Evolutionary conservation across 2,888 invertebrate genomes (phyloP), one percentile per base, ranked within the genome.

Genomic region (Candidula unifasciata): DNA sequence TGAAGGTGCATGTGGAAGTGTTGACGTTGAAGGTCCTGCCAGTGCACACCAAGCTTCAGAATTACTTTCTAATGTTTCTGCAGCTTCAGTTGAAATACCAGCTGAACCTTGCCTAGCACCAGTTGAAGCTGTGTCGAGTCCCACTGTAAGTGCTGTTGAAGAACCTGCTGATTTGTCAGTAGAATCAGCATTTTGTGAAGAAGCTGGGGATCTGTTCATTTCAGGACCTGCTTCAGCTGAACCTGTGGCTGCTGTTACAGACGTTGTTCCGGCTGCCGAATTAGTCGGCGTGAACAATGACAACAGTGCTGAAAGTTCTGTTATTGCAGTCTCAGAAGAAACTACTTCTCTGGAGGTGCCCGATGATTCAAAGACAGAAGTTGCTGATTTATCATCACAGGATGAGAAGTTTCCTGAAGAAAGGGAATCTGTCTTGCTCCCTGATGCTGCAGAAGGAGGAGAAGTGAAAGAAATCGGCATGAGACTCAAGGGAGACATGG

Each of bases 401-500:
- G 54, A 13, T 74, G 16, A 10, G 27, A 21, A n/a, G 18, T 52
- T 27, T 21, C 24, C 30, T 64, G 27, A n/a, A 37, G 69, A 57
- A 35, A 60, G 1, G 21, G 66, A 54, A 18, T 8, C 44, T 44
- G 30, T 24, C 21, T 80, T 52, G 10, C 80, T 76, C 3, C 52
- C 69, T 37, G 77, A 80, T 16, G 79, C 68, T 37, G 71, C 33
- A 33, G 76, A 76, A 18, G 87, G 80, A 66, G 93, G 94, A 91
- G 91, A 90, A 82, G 89, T 77, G 69, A 84, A 85, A 27, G 89
- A 90, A 44, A 57, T 92, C 37, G 88, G 88, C 74, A 91, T 90
- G 30, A 90, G 89, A 79, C 89, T 90, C 44, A 92, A 90, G 82
- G 92, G 91, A 66, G 93, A 92, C 85, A 88, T 91, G 88, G 91